Evolutionary conservation across 2,888 invertebrate genomes (phyloP), one percentile per base, ranked within the genome.

Genomic region (Caenorhabditis macrosperma): DNA sequence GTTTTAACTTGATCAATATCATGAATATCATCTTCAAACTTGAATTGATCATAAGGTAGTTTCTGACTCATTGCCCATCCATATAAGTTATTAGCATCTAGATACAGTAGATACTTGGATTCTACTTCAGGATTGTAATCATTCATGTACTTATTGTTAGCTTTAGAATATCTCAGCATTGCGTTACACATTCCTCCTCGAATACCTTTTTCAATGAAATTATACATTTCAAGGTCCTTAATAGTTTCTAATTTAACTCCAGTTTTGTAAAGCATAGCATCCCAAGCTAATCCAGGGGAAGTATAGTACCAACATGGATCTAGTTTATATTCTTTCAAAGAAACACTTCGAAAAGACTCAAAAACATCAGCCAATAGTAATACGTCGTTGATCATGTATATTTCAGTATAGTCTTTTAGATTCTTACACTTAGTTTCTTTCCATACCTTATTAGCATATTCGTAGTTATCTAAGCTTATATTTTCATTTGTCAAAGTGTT

Each of bases 281-380:
- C 86, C 88, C 89, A 91, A 24, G 88, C 82, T 26, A 91, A 72
- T 9, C 87, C 87, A 7, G 90, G 90, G 48, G 78, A 67, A 7
- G 86, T 87, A 54, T 72, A 88, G 69, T 89, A 90, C 80, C 84
- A 85, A 46, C 82, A 80, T 6, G 88, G 87, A 78, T 89, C 88
- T 48, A 90, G 74, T 52, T 85, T 57, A 66, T 88, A 88, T 26
- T 77, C 74, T 28, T 78, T 30, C 2, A 84, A 35, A 79, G 85
- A 84, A 20, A 87, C 76, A 30, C 82, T 71, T 77, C 88, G 78
- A 75, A 90, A 90, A 22, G 78, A 84, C 75, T 91, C 88, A 85
- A 90, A 90, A 24, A 90, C 85, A 85, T 90, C 86, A 22, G 87
- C 86, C 33, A 90, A 82, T 17, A 88, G 75, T 12, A 87, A 75